Evolutionary conservation across 2,888 invertebrate species (phyloP), one percentile per base, ranked within the genome.

Genomic region (Tenthredo scrophulariae): DNA sequence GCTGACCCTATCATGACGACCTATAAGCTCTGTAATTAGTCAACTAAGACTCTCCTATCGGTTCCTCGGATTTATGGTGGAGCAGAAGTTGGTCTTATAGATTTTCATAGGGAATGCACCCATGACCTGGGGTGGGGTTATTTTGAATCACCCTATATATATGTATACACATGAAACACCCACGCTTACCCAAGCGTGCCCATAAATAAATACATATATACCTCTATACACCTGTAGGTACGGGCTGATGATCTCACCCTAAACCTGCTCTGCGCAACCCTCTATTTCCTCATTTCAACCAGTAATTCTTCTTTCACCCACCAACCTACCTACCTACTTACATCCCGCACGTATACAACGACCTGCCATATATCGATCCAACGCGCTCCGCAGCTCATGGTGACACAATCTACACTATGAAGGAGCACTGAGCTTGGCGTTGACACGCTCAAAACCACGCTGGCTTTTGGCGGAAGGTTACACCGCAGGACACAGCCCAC

Each of bases 391-490:
- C n/a, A 22, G 40, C 43, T 29, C 3, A 37, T 43, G 72, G 40
- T 43, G 43, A 40, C 72, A 74, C 43, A 74, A 74, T 74, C 72
- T 74, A 43, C 40, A 43, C 40, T 67, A 67, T 1, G 22, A 10
- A 33, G 72, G 43, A 74, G 43, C 9, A n/a, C 18, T 5, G 43
- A 29, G 72, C 40, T 74, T 74, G 40, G 22, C 43, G 72, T 40
- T 74, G 72, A 74, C 72, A 74, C 43, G 72, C 72, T 74, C 43
- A 15, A 74, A 74, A 74, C 72, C 72, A 74, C 43, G 43, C 40
- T 22, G 43, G 22, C 13, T 72, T 72, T 72, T 33, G 33, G 7
- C 67, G 33, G 15, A 67, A 33, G 72, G 40, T 37, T n/a, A n/a
- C 10, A 43, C 67, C 67, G 67, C 67, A 67, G 67, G 67, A 33